phyloP scores from a whole-genome alignment of 2,888 invertebrate species.

The Heteromurus nitidus region DNA sequence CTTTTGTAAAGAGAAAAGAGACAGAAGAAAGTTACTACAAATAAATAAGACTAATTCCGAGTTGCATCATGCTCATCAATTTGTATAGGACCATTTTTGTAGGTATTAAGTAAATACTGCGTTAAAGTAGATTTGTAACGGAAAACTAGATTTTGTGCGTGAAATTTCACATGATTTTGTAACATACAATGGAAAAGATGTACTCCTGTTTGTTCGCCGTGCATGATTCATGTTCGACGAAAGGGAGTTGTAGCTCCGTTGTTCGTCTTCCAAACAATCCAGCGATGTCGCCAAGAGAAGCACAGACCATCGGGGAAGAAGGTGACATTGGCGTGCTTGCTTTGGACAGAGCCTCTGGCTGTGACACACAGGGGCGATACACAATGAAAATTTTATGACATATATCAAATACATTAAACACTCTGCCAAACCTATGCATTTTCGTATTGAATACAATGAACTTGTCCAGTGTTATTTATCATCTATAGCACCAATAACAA shows the following conservation, averaged over 20 bases:
- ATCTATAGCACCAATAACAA: too few species aligned
- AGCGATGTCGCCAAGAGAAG: conserved; percentile 77
- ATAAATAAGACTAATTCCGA: too few species aligned
- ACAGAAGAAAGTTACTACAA: not conserved
- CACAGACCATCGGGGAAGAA: conserved; percentile 78
- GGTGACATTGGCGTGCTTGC: conserved; percentile 91
- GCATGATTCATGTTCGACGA: conserved; percentile 88
- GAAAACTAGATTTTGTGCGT: too few species aligned
- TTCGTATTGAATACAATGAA: conserved; percentile 1
- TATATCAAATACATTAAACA: conserved; percentile 29
- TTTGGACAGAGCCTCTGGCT: conserved; percentile 89
- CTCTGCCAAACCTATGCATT: not conserved
- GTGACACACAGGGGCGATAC: conserved; percentile 44
- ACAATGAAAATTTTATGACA: not conserved
- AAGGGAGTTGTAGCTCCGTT: conserved; percentile 79
- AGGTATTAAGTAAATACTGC: not conserved
- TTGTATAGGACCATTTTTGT: not conserved
- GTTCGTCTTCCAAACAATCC: conserved; percentile 76
- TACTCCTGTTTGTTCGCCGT: conserved; percentile 93
- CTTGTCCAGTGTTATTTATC: too few species aligned
- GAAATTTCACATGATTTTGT: too few species aligned
- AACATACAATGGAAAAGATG: conserved; percentile 86
- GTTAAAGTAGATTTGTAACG: too few species aligned
- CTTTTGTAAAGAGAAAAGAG: not conserved
- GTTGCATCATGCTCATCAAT: not conserved